Evolutionary conservation across 2,113 vertebrate species (phyloP).

Genomic region (Tautogolabrus adspersus): DNA sequence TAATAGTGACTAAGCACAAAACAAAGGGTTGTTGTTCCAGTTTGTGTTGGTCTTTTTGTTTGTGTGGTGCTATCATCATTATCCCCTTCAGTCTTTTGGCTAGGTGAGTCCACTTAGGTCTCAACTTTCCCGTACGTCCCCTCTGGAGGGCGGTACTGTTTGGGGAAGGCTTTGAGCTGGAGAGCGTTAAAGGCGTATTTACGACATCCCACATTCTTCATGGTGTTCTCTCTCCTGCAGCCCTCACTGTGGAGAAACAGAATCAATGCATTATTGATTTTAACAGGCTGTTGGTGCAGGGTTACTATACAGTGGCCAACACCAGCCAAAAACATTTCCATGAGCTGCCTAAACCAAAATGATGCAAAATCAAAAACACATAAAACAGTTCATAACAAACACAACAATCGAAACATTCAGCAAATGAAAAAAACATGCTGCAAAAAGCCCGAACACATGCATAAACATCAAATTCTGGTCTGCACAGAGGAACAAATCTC

Average conservation of each 20-base stretch:
- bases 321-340: too few relatives aligned
- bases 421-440: too few relatives aligned
- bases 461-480: too few relatives aligned
- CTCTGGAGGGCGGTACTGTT: constrained; percentile 98
- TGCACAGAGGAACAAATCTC: too few relatives aligned
- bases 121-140: constrained; percentile 99
- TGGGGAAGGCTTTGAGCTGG: constrained; percentile 99
- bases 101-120: constrained; percentile 85
- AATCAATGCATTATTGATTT: constrained; percentile 78
- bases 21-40: constrained; percentile 49
- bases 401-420: too few relatives aligned
- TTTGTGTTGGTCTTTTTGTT: constrained; percentile 52
- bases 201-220: constrained; percentile 99
- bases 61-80: constrained; percentile 37
- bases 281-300: neutral
- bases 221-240: constrained; percentile 99
- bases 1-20: constrained; percentile 72
- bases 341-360: too few relatives aligned
- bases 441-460: too few relatives aligned
- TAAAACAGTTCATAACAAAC: too few relatives aligned
- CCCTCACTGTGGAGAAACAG: constrained; percentile 91
- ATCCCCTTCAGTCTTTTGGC: constrained; percentile 46
- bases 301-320: neutral
- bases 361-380: too few relatives aligned
- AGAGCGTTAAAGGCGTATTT: constrained; percentile 99